phyloP scores from a whole-genome alignment of 2,113 vertebrate species.

The Siniperca knerii region DNA sequence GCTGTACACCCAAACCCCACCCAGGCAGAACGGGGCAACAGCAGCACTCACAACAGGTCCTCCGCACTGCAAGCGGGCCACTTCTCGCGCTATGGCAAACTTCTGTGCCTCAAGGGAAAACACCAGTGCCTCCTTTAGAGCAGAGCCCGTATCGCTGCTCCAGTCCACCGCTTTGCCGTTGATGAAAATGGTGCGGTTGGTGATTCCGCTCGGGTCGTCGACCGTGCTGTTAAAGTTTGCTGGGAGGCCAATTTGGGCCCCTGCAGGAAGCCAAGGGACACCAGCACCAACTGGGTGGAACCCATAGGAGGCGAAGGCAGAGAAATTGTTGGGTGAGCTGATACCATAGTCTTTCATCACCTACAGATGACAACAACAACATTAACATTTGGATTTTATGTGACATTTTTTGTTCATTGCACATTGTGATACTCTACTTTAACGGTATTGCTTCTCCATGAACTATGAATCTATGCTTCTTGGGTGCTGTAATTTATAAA shows the following conservation, averaged over 20 bases:
- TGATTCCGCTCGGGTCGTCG: conserved; percentile 79
- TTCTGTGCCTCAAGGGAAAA: conserved; percentile 89
- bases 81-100: conserved; percentile 91
- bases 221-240: conserved; percentile 88
- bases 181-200: conserved; percentile 85
- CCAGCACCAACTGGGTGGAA: conserved; percentile 93
- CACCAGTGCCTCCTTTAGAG: conserved; percentile 86
- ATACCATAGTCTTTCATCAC: conserved; percentile 86
- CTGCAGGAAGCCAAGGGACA: conserved; percentile 88
- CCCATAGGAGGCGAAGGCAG: conserved; percentile 89
- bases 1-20: conserved; percentile 85
- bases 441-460: neutral
- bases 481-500: neutral
- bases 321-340: conserved; percentile 77
- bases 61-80: conserved; percentile 83
- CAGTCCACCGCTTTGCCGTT: conserved; percentile 88
- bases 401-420: neutral
- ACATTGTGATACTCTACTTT: neutral
- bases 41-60: conserved; percentile 82
- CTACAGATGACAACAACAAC: conserved; percentile 40
- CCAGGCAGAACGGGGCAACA: conserved; percentile 88
- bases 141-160: conserved; percentile 82
- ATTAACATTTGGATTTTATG: neutral
- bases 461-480: neutral
- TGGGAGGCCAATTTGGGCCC: conserved; percentile 90